Evolutionary conservation across 2,797 vertebrate genomes (phyloP), one percentile per base, ranked within the genome.

Genomic region (Leuciscus waleckii): DNA sequence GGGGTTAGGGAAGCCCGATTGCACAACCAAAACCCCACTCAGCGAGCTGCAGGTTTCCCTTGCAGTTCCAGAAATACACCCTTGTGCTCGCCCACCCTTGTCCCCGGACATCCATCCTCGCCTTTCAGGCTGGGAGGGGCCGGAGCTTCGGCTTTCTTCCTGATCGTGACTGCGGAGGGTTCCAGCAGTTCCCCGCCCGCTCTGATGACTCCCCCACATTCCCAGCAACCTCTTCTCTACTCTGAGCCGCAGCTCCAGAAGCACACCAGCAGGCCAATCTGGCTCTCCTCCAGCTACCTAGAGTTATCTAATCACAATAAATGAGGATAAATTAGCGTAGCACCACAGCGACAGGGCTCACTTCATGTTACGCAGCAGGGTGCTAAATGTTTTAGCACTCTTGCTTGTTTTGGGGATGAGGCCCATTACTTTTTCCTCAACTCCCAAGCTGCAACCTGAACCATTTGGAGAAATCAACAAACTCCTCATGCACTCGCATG

Each of bases 1-100:
- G 82, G 89, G 94, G 95, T 94, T 94, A 96, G 96, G 96, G 94
- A 96, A 96, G 94, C 96, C 96, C 94, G 89, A 84, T 14, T 86
- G 74, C 78, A 84, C 92, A 94, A 93, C 91, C 90, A 92, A 94
- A 94, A 93, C 95, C 90, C 94, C 91, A 93, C 92, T 88, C 84
- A 73, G 74, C 77, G 67, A 88, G 75, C 86, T 87, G 83, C 93
- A 96, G 95, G 95, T 94, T 95, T 96, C 95, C 95, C 95, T 92
- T 92, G 91, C 79, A 90, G 91, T 91, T 95, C 95, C 94, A 94
- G 95, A 96, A 96, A 96, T 96, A 96, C 93, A 95, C 92, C 89
- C 87, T 91, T 79, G 79, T 21, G 90, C 93, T 95, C 95, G 94
- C 95, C 95, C 95, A 96, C 95, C 93, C 93, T 89, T 91, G 93